phyloP scores from a whole-genome alignment of 2,797 vertebrate genomes.

The Okamejei kenojei region DNA sequence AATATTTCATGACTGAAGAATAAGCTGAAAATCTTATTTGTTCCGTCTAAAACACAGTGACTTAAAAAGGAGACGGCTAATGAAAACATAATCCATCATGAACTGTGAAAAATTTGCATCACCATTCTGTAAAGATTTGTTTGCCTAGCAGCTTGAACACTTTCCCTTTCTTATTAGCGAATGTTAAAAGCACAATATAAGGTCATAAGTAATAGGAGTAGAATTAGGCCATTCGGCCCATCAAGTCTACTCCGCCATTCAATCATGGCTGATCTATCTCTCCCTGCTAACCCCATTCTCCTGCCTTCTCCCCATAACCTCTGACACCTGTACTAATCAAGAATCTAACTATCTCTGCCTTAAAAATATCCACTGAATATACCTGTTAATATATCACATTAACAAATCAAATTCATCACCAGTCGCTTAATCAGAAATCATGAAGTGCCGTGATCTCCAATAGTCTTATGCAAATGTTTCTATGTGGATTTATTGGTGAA shows the following conservation, averaged over 20 bases:
- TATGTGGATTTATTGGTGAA: neutral
- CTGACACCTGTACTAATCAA: too few relatives aligned
- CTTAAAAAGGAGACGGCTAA: neutral
- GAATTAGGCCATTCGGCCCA: too few relatives aligned
- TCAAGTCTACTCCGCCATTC: too few relatives aligned
- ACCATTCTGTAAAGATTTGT: neutral
- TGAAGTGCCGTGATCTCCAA: neutral
- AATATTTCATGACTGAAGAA: neutral
- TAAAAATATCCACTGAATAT: too few relatives aligned
- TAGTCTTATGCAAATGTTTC: neutral
- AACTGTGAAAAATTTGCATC: neutral
- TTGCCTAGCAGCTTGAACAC: neutral
- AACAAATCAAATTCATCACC: neutral
- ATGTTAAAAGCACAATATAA: neutral
- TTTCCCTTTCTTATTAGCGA: neutral
- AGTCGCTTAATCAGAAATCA: neutral
- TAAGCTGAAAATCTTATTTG: neutral
- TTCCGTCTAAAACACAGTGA: neutral
- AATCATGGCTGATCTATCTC: too few relatives aligned
- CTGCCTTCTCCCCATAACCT: too few relatives aligned
- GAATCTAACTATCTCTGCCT: too few relatives aligned
- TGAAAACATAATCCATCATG: neutral
- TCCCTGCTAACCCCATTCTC: too few relatives aligned
- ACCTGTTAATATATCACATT: constrained; percentile 13
- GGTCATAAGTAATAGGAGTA: too few relatives aligned